Base-by-base conservation (phyloP, 2,113 vertebrate species). In the Hemichromis elongatus region DNA sequence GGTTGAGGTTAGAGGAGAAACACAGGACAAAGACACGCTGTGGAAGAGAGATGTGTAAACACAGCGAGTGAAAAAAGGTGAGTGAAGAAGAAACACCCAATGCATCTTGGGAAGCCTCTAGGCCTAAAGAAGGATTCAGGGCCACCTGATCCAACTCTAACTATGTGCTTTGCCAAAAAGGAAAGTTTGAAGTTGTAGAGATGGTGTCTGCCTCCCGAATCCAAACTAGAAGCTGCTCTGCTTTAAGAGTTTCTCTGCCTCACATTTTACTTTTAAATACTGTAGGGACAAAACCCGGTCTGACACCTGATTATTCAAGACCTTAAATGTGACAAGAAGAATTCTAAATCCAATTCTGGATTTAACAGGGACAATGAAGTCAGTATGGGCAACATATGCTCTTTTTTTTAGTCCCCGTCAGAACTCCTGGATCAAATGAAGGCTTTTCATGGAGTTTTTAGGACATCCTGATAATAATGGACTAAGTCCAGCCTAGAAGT, bases 231-330 rank as follows among this genome's bases (percentile, higher is more conserved):
- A 61, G 30, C 57, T 35, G 57, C 57, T 59, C 57, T 59, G 56
- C 16, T 59, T 16, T 3, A 59, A 59, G 28, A 1, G 16, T 33
- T 0, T 14, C 28, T 0, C 3, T 61, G 16, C 28, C 57, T 35
- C 18, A 30, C 9, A 61, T 33, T 61, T 61, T 33, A 59, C 56
- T 0, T 59, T 59, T 59, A 59, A 59, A 59, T 59, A 59, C 28
- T 33, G 10, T 4, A 61, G 18, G 28, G 0, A 35, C 57, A 35
- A 61, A 61, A 61, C 1, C 33, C 28, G n/a, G n/a, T n/a, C n/a
- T n/a, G n/a, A 16, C 2, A 2, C 11, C 30, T 61, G 0, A 61
- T 61, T 61, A 19, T 61, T 3, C 16, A 61, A 61, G 16, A 61
- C 57, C 0, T 61, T 61, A 5, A 33, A 2, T 61, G 57, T 61